Evolutionary conservation across 2,797 vertebrate genomes (phyloP).

Genomic region (Pipistrellus nathusii): DNA sequence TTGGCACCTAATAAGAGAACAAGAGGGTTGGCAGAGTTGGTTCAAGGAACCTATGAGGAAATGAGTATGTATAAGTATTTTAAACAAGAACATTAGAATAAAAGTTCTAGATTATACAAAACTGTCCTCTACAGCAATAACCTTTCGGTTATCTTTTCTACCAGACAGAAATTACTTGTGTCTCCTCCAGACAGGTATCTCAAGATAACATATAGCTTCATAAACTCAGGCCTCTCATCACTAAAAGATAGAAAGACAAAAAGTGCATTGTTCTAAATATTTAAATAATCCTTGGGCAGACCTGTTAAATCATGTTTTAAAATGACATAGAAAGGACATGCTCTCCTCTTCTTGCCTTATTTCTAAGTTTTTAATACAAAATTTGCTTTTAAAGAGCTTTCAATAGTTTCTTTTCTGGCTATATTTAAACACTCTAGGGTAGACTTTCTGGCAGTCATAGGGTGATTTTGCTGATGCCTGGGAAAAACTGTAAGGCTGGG

Average conservation of each 20-base stretch:
- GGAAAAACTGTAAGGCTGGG: background rate
- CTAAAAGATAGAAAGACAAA: conserved; percentile 9
- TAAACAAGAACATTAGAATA: background rate
- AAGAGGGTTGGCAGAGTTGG: background rate
- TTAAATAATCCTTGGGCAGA: background rate
- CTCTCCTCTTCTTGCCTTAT: background rate
- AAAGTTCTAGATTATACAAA: background rate
- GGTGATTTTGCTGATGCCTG: background rate
- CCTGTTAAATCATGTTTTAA: background rate
- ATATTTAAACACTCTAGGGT: background rate
- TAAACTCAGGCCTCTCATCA: background rate
- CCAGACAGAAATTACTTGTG: background rate
- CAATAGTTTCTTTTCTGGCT: background rate
- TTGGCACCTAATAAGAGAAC: background rate
- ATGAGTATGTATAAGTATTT: background rate
- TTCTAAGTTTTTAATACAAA: conserved; percentile 19
- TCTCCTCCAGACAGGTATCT: background rate
- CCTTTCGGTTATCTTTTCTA: background rate
- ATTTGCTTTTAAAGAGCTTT: background rate
- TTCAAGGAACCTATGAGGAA: background rate
- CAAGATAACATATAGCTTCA: background rate
- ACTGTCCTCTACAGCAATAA: background rate
- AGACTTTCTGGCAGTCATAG: background rate
- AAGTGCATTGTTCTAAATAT: background rate
- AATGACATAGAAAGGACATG: background rate